Evolutionary conservation across 2,797 vertebrate genomes (phyloP).

Genomic region (Sternarchorhynchus goeldii): DNA sequence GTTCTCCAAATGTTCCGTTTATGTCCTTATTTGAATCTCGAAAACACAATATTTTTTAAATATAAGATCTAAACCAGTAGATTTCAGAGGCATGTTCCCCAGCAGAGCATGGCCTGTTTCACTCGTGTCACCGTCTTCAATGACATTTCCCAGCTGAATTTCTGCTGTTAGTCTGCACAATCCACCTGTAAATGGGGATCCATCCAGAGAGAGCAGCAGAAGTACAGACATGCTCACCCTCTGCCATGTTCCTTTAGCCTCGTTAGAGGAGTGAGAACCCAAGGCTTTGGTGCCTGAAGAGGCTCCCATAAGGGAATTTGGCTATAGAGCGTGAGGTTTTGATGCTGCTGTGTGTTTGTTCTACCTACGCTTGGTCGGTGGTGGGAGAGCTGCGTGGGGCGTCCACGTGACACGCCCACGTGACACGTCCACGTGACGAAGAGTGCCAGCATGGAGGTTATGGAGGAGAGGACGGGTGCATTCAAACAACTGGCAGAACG

Average conservation of each 20-base stretch:
- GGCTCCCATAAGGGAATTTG: constrained; percentile 59
- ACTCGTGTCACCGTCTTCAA: constrained; percentile 35
- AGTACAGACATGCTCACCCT: constrained; percentile 11
- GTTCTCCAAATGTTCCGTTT: background rate
- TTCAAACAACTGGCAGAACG: constrained; percentile 62
- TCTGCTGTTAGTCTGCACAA: constrained; percentile 44
- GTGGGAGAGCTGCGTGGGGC: constrained; percentile 35
- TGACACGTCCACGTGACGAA: constrained; percentile 39
- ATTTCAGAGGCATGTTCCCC: background rate
- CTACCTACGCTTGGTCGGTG: constrained; percentile 55
- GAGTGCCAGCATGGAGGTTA: constrained; percentile 30
- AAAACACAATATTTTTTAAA: background rate
- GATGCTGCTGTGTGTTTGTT: constrained; percentile 59
- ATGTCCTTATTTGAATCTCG: background rate
- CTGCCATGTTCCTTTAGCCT: constrained; percentile 38
- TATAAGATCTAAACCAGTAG: background rate
- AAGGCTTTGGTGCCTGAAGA: constrained; percentile 44
- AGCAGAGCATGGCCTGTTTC: constrained; percentile 5
- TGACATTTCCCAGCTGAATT: constrained; percentile 27
- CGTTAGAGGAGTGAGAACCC: constrained; percentile 47
- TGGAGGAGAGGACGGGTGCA: constrained; percentile 38
- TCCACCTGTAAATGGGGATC: constrained; percentile 29
- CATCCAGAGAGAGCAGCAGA: constrained; percentile 10
- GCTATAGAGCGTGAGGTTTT: constrained; percentile 62
- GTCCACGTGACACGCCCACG: too few species aligned